Conservation (phyloP, 2,888 invertebrate species). For the Tethea ocularis region DNA sequence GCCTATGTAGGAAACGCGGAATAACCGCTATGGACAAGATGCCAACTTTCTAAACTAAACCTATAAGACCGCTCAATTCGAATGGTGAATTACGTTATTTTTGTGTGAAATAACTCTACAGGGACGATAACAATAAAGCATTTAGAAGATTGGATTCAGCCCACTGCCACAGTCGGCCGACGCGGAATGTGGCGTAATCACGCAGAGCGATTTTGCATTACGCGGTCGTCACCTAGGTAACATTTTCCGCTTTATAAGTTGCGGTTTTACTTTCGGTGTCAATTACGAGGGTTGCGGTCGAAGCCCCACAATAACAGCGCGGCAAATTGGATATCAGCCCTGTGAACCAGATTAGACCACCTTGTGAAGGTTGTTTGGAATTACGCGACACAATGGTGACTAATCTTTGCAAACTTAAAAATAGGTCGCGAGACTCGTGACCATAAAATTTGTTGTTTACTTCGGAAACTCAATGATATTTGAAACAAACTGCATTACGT, state of each 20-base stretch:
- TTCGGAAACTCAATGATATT: conserved; percentile 32
- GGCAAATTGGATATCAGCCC: conserved; percentile 78
- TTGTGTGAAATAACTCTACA: conserved; percentile 65
- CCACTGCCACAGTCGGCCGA: conserved; percentile 40
- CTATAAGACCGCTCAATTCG: conserved; percentile 70
- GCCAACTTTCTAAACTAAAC: conserved; percentile 82
- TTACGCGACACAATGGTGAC: conserved; percentile 55
- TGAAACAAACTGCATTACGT: conserved; percentile 43
- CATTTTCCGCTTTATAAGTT: conserved; percentile 65
- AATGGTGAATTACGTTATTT: conserved; percentile 74
- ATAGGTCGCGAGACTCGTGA: conserved; percentile 47
- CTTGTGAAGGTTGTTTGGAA: conserved; percentile 63
- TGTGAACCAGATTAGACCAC: conserved; percentile 71
- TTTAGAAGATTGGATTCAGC: conserved; percentile 65
- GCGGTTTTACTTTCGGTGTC: conserved; percentile 74
- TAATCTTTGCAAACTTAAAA: conserved; percentile 54
- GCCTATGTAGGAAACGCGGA: conserved; percentile 69
- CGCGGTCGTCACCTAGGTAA: conserved; percentile 49
- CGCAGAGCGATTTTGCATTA: conserved; percentile 55
- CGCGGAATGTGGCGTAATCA: conserved; percentile 58
- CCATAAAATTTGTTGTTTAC: conserved; percentile 38
- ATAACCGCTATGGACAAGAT: conserved; percentile 79
- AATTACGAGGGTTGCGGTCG: conserved; percentile 74
- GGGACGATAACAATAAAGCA: conserved; percentile 68
- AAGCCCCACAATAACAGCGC: conserved; percentile 68